Conservation (phyloP, 2,113 vertebrate genomes). For the Vombatus ursinus region DNA sequence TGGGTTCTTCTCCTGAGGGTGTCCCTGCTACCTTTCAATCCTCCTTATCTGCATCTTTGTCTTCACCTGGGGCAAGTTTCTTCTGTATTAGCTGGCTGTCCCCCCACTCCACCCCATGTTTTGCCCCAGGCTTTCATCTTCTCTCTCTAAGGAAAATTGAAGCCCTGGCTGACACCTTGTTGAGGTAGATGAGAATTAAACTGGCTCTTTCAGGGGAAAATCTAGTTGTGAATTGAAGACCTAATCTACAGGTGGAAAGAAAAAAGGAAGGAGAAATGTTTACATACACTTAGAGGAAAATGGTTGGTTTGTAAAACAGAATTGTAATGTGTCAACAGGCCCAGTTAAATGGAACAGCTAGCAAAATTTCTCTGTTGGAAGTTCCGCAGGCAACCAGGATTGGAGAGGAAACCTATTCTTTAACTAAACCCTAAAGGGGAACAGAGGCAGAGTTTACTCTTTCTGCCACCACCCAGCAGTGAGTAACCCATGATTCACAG, state of each 20-base stretch:
- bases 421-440: not conserved
- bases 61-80: not conserved
- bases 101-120: not conserved
- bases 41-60: not conserved
- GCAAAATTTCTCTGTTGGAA: not conserved
- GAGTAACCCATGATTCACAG: not conserved
- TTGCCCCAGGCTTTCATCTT: not conserved
- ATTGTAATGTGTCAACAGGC: not conserved
- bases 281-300: not conserved
- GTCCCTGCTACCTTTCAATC: not conserved
- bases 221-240: not conserved
- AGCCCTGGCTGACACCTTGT: not conserved
- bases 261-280: not conserved
- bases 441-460: not conserved
- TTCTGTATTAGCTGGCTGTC: not conserved
- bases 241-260: not conserved
- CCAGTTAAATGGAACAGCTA: too few species aligned
- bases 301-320: not conserved
- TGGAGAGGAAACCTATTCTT: too few species aligned
- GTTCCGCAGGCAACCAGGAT: not conserved
- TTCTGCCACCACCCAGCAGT: not conserved
- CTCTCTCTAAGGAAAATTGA: not conserved
- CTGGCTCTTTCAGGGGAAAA: not conserved
- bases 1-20: not conserved
- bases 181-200: not conserved